A percentile compares a stretch with the other conserved stretches of the same genome.
phyloP scores from a whole-genome alignment of 2,113 vertebrate species.

The Gila orcuttii region DNA sequence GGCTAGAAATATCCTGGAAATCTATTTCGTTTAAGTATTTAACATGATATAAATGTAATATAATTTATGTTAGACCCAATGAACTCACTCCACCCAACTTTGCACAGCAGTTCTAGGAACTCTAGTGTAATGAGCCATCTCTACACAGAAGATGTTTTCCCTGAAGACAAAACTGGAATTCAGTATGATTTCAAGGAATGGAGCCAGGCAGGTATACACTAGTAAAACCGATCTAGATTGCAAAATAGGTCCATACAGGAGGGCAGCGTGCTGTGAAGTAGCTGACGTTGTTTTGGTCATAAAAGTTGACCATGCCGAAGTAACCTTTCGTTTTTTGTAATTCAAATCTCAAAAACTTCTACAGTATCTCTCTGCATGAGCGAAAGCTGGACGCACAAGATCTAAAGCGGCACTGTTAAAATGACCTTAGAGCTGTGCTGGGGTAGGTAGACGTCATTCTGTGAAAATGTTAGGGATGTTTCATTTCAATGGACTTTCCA shows the following conservation, averaged over 20 bases:
- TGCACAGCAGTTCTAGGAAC: not conserved
- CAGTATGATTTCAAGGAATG: not conserved
- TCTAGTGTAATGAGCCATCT: not conserved
- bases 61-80: too few relatives aligned
- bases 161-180: not conserved
- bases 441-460: not conserved
- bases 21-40: not conserved
- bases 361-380: not conserved
- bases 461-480: not conserved
- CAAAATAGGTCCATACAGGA: not conserved
- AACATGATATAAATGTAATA: too few relatives aligned
- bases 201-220: conserved; percentile 15
- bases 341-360: not conserved
- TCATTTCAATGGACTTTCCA: conserved; percentile 30
- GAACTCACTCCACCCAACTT: not conserved
- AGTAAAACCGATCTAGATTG: conserved; percentile 7
- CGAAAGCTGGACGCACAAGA: not conserved
- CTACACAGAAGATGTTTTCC: not conserved
- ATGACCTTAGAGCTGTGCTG: conserved; percentile 28
- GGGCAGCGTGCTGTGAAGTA: not conserved
- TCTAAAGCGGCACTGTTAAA: conserved; percentile 12
- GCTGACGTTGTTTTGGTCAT: not conserved
- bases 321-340: not conserved
- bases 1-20: not conserved
- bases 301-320: not conserved